Base-by-base conservation (phyloP, 2,113 vertebrate genomes). In the Dendropsophus ebraccatus region DNA sequence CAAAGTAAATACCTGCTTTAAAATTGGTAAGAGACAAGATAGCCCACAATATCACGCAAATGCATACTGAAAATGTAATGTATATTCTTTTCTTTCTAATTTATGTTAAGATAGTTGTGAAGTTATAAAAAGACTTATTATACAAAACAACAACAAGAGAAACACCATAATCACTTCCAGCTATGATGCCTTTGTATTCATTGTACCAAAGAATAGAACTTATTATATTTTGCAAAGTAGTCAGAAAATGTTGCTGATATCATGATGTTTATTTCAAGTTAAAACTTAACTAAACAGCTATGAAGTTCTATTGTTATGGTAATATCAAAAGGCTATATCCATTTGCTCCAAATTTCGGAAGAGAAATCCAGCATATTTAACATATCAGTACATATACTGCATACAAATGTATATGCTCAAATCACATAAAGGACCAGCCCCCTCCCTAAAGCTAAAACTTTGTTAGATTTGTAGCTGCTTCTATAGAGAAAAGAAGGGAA, bases 241-340 rank as follows among this genome's bases (percentile, higher is more conserved):
- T 77, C 47, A 58, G 30, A 78, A 78, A 78, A 78, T 78, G 76
- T 78, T 78, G 76, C 76, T 78, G 52, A 58, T 37, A 78, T 78
- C 52, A 78, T 21, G 30, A 41, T 58, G 76, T 79, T 58, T 79
- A 79, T 79, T 79, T 79, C 50, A 79, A 56, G 76, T 50, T 37
- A 52, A 79, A 79, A 23, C 28, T 79, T 6, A 79, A 54, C 30
- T 56, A 37, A 56, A 56, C 56, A 35, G 19, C 11, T 58, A 32
- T 58, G 19, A 79, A 37, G 9, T 58, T 30, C 50, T 54, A 23
- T 54, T 35, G 25, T 50, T 32, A 35, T 56, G 50, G 50, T 21
- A 1, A 17, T 28, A 77, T 78, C 50, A 54, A 35, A 78, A 78
- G 56, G 50, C 50, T 54, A 52, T 35, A 30, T 78, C 30, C 50